These are phyloP conservation scores for Sapayoa aenigma DNA, from an alignment of 2,113 vertebrate species.

Conservation along the genomic window DNA sequence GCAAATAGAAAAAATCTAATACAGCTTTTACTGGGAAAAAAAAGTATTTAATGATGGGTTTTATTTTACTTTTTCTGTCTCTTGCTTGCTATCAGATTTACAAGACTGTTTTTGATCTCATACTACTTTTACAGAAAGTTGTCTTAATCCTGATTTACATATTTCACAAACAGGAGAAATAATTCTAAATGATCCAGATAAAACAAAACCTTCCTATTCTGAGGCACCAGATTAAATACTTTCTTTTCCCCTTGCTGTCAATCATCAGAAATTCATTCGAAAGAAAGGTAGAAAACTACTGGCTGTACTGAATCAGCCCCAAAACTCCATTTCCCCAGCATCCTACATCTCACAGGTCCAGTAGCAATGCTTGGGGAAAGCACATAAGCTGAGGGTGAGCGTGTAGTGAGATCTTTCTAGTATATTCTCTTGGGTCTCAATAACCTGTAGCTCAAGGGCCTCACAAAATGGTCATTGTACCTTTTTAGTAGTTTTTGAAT, in stretches of 20 bases:
- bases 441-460: not conserved
- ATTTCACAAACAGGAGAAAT: not conserved
- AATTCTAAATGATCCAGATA: not conserved
- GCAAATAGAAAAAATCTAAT: slow-evolving; percentile 5
- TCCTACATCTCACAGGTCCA: not conserved
- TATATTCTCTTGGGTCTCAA: not conserved
- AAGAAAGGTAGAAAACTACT: not conserved
- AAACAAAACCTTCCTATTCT: not conserved
- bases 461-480: not conserved
- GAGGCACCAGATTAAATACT: not conserved
- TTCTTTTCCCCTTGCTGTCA: not conserved
- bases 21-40: not conserved
- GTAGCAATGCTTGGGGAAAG: not conserved
- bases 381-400: not conserved
- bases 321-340: not conserved
- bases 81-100: not conserved
- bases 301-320: not conserved
- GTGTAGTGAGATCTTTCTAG: not conserved
- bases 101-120: not conserved
- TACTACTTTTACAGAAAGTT: not conserved
- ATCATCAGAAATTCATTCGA: not conserved
- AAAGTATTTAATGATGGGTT: not conserved
- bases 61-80: slow-evolving; percentile 1
- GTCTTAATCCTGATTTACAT: not conserved
- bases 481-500: not conserved